Conservation (phyloP, 2,888 invertebrate species). For the Trichopria drosophilae region DNA sequence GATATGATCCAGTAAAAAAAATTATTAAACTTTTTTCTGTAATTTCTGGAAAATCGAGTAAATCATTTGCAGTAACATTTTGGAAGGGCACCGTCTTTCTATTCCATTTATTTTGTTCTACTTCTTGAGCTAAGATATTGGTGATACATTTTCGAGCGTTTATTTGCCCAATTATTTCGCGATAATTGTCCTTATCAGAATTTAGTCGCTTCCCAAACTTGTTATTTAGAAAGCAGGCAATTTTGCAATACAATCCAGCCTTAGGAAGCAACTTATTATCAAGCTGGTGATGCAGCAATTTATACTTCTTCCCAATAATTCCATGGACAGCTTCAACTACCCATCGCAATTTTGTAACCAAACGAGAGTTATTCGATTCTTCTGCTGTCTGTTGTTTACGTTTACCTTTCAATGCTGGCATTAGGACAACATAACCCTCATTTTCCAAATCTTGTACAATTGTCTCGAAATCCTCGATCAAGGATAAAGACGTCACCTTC, state of each 20-base stretch:
- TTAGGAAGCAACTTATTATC: slow-evolving; percentile 36
- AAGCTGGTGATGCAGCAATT: slow-evolving; percentile 29
- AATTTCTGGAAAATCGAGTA: slow-evolving; percentile 33
- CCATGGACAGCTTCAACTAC: slow-evolving; percentile 39
- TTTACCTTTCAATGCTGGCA: slow-evolving; percentile 42
- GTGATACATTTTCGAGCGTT: slow-evolving; percentile 9
- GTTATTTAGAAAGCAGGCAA: slow-evolving; percentile 25
- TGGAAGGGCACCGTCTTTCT: slow-evolving; percentile 26
- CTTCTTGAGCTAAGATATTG: slow-evolving; percentile 29
- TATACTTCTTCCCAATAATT: slow-evolving; percentile 36
- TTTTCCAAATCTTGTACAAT: slow-evolving; percentile 27
- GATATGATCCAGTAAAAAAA: slow-evolving; percentile 34
- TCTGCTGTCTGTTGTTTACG: slow-evolving; percentile 32
- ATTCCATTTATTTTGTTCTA: slow-evolving; percentile 25
- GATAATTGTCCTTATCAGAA: slow-evolving; percentile 18
- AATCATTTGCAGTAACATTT: slow-evolving; percentile 17
- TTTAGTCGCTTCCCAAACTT: slow-evolving; percentile 30
- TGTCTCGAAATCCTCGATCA: slow-evolving; percentile 41
- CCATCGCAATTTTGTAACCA: slow-evolving; percentile 37
- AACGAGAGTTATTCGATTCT: slow-evolving; percentile 37
- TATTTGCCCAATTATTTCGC: slow-evolving; percentile 25
- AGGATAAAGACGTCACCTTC: slow-evolving; percentile 35
- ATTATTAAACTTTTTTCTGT: too few relatives aligned
- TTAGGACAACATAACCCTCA: slow-evolving; percentile 33
- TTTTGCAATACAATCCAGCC: slow-evolving; percentile 16